Base-by-base conservation (phyloP, 2,113 vertebrate species). In the Dascyllus trimaculatus region DNA sequence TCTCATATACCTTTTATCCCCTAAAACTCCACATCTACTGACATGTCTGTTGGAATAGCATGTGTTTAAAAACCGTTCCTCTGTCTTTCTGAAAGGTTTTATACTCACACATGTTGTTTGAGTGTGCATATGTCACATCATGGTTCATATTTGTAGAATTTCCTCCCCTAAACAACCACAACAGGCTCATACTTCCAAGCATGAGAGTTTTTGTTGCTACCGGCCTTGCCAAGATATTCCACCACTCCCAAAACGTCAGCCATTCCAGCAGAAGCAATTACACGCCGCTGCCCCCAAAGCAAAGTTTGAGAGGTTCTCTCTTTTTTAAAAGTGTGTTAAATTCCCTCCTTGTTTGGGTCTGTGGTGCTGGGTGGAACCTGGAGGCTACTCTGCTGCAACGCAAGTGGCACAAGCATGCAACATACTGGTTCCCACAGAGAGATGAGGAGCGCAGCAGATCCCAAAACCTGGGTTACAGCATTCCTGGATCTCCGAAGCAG, bases 291-390 rank as follows among this genome's bases (percentile, higher is more conserved):
- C 89, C 88, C 78, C 75, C 59, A 89, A 82, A 88, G 87, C 72
- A 83, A 87, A 87, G 81, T 81, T n/a, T 73, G 85, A 93, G 88
- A 90, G 84, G 72, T 88, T 84, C 83, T 87, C 76, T 84, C 90
- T 91, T 91, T 87, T 29, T 29, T 86, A 92, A 21, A 21, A 92
- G 89, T 91, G 86, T 77, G 80, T 75, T 78, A 86, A 85, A 89
- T 85, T 90, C 88, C 88, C 87, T 91, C 85, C 86, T 91, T 83
- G 82, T 93, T 92, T 92, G 92, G 91, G 91, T 88, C 88, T 84
- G 86, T 87, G 84, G 86, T 81, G 85, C 81, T 85, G 91, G 92
- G 90, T 87, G 89, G 89, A 91, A 89, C 88, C 85, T 77, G 75
- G 78, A 85, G 77, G 69, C 79, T 49, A n/a, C 61, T 67, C 60